phyloP scores from a whole-genome alignment of 2,888 invertebrate species.

The Chydorus sphaericus region DNA sequence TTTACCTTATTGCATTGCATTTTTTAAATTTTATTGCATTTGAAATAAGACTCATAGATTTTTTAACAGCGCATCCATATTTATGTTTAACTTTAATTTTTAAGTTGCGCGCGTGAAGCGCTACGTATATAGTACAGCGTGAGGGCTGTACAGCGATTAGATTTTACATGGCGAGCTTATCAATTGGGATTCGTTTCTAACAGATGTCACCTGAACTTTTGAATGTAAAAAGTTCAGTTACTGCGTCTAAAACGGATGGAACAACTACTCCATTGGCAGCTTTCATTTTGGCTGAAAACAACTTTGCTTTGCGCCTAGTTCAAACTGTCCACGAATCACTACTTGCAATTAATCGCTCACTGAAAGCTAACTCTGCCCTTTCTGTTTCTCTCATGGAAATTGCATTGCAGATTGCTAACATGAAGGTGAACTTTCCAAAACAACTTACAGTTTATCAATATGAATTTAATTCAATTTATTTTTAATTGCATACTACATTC shows the following conservation, averaged over 20 bases:
- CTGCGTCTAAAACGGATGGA: constrained; percentile 25
- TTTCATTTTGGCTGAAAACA: constrained; percentile 47
- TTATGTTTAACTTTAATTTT: too few species aligned
- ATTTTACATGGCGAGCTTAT: too few species aligned
- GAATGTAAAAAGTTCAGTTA: constrained; percentile 20
- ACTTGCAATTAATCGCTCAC: constrained; percentile 42
- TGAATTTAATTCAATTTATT: background rate
- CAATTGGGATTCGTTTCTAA: too few species aligned
- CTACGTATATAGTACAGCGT: too few species aligned
- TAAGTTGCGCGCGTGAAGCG: too few species aligned
- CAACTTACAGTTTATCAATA: constrained; percentile 1
- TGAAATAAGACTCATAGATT: too few species aligned
- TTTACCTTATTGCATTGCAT: too few species aligned
- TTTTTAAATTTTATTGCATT: too few species aligned
- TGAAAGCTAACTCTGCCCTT: constrained; percentile 40
- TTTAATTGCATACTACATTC: background rate
- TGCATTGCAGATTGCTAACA: constrained; percentile 27
- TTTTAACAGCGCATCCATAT: too few species aligned
- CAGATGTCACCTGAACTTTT: too few species aligned
- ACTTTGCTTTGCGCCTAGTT: constrained; percentile 41
- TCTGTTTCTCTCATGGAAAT: constrained; percentile 33
- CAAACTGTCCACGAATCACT: constrained; percentile 45
- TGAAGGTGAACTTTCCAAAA: background rate
- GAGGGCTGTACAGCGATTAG: too few species aligned
- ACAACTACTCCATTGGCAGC: constrained; percentile 35